phyloP scores from a whole-genome alignment of 2,888 invertebrate species.

The Caenorhabditis sp. region DNA sequence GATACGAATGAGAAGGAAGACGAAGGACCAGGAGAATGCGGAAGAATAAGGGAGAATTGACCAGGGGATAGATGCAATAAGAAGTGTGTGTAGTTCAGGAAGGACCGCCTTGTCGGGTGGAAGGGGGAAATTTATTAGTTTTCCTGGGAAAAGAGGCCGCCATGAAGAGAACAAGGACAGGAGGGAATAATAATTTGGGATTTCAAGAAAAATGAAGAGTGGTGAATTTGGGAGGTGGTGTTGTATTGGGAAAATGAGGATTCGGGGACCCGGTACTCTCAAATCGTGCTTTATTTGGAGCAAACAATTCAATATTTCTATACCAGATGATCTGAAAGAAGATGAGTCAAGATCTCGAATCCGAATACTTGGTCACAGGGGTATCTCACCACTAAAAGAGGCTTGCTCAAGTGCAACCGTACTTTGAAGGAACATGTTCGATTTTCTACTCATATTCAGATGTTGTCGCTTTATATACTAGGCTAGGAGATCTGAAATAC shows the following conservation, averaged over 20 bases:
- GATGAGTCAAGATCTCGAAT: too few relatives aligned
- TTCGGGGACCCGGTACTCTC: too few relatives aligned
- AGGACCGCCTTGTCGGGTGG: conserved; percentile 8
- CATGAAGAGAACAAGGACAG: too few relatives aligned
- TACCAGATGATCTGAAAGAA: too few relatives aligned
- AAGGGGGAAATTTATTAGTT: conserved; percentile 21
- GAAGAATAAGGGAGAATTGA: neutral
- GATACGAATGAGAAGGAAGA: conserved; percentile 46
- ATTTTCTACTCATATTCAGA: too few relatives aligned
- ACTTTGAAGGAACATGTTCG: too few relatives aligned
- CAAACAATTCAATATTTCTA: too few relatives aligned
- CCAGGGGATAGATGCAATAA: neutral
- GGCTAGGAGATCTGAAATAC: too few relatives aligned
- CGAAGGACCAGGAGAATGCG: conserved; percentile 30
- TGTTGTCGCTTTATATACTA: too few relatives aligned
- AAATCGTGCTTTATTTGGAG: neutral
- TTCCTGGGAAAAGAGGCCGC: neutral
- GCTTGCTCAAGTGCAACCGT: too few relatives aligned
- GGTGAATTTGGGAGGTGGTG: neutral
- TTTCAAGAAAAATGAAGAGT: neutral
- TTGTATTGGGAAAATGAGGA: neutral
- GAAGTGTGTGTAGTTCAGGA: conserved; percentile 23
- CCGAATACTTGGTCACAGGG: too few relatives aligned
- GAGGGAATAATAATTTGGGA: neutral
- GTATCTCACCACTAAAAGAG: too few relatives aligned